Evolutionary conservation across 2,888 invertebrate species (phyloP).

Genomic region (Apoda limacodes): DNA sequence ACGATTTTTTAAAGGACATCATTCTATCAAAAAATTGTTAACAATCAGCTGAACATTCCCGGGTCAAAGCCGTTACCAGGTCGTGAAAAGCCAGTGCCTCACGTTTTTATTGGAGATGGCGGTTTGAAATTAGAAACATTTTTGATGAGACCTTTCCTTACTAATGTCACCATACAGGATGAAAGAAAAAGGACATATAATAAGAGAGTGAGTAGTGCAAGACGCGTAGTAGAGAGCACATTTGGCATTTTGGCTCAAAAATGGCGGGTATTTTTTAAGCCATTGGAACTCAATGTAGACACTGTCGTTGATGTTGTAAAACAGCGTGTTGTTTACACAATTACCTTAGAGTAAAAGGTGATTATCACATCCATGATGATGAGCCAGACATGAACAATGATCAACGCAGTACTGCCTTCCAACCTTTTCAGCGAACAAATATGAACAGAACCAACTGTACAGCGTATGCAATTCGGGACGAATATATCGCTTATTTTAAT

Average conservation of each 20-base stretch:
- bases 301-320: conserved; percentile 5
- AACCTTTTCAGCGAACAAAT: no score
- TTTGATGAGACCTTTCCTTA: conserved; percentile 12
- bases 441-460: no score
- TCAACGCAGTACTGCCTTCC: no score
- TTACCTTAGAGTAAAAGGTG: conserved; percentile 10
- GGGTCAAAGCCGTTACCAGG: conserved; percentile 5
- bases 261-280: conserved; percentile 8
- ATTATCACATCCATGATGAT: no score
- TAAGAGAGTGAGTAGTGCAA: conserved; percentile 10
- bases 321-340: conserved; percentile 8
- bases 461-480: no score
- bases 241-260: conserved; percentile 10
- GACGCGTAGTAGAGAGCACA: conserved; percentile 8
- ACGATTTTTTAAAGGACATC: conserved; percentile 5
- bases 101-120: conserved; percentile 10
- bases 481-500: no score
- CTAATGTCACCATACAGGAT: background rate
- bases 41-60: conserved; percentile 5
- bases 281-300: conserved; percentile 7
- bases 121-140: conserved; percentile 7
- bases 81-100: conserved; percentile 1
- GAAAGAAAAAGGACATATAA: conserved; percentile 11
- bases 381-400: no score
- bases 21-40: conserved; percentile 1